phyloP scores from a whole-genome alignment of 2,797 vertebrate genomes.

The Phylloscopus collybita region DNA sequence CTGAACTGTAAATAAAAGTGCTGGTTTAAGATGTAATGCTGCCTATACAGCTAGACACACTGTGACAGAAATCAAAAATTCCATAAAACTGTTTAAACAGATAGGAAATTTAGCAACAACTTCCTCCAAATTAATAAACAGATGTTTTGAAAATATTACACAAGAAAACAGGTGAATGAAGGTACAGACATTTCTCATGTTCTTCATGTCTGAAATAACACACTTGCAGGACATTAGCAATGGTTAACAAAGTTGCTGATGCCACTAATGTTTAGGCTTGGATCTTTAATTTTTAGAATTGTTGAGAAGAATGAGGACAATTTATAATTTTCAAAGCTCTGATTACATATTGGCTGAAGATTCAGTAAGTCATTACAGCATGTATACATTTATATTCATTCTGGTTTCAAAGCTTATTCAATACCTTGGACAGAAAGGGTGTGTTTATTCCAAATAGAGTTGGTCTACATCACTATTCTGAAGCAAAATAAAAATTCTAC shows the following conservation, averaged over 20 bases:
- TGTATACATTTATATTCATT: not conserved
- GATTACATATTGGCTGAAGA: not conserved
- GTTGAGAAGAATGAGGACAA: not conserved
- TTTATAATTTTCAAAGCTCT: not conserved
- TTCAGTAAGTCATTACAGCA: not conserved
- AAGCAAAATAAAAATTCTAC: not conserved
- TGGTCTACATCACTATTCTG: not conserved
- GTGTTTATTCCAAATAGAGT: not conserved
- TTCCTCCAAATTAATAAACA: constrained; percentile 27
- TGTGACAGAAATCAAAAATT: not conserved
- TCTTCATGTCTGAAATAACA: not conserved
- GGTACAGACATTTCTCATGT: not conserved
- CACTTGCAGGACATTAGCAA: not conserved
- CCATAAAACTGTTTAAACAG: not conserved
- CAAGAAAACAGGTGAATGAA: not conserved
- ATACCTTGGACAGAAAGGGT: not conserved
- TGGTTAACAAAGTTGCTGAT: not conserved
- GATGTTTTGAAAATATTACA: not conserved
- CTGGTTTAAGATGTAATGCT: not conserved
- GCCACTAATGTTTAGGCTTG: not conserved
- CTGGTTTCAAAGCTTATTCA: not conserved
- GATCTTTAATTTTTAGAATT: not conserved
- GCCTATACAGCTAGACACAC: not conserved
- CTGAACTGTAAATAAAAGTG: not conserved
- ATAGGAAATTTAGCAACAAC: not conserved